Evolutionary conservation across 2,113 vertebrate species (phyloP).

Genomic region (Bostrychus sinensis): DNA sequence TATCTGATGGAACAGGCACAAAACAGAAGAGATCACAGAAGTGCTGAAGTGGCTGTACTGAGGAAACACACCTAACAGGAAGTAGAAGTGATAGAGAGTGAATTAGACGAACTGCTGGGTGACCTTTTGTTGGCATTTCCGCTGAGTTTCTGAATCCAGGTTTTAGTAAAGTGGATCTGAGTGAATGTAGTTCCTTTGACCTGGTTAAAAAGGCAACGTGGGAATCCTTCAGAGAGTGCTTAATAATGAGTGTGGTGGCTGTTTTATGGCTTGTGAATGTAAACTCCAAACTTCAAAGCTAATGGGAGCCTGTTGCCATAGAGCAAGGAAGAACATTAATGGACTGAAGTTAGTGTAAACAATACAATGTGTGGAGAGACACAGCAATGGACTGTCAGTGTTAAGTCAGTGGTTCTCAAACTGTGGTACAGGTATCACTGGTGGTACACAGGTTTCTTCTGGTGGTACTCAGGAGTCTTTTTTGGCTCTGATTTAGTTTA

Average conservation of each 20-base stretch:
- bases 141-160: background rate
- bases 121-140: background rate
- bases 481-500: too few species aligned
- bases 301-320: background rate
- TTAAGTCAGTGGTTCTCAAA: too few species aligned
- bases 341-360: background rate
- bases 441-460: too few species aligned
- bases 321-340: background rate
- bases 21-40: constrained; percentile 62
- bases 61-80: constrained; percentile 57
- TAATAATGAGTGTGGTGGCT: background rate
- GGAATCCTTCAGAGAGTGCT: background rate
- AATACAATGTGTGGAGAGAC: background rate
- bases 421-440: too few species aligned
- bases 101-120: constrained; percentile 34
- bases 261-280: background rate
- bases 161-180: background rate
- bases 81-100: constrained; percentile 35
- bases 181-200: background rate
- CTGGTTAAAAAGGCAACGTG: background rate
- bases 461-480: too few species aligned
- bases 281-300: background rate
- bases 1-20: constrained; percentile 69
- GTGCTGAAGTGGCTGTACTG: constrained; percentile 62
- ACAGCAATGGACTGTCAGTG: background rate